These are phyloP conservation scores for Drosophila macrospina DNA, from an alignment of 2,888 invertebrate species.

Conservation along the genomic window DNA sequence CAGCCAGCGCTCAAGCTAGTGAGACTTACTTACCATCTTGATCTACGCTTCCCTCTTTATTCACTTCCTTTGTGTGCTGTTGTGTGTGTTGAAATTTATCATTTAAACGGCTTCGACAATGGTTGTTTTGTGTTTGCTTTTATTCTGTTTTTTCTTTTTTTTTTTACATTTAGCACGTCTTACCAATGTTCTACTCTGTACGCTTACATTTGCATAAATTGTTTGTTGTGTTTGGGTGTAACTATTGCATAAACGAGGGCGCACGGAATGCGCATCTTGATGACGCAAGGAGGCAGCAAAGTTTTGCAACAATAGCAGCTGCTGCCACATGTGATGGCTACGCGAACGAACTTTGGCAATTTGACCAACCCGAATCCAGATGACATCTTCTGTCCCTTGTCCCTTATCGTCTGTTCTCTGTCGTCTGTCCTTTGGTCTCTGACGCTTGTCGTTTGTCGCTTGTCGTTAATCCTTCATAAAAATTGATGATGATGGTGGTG, in stretches of 20 bases:
- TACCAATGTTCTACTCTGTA: slow-evolving; percentile 42
- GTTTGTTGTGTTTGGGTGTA: slow-evolving; percentile 55
- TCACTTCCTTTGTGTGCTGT: slow-evolving; percentile 31
- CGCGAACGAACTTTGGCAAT: slow-evolving; percentile 64
- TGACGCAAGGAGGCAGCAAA: slow-evolving; percentile 49
- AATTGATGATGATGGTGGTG: slow-evolving; percentile 74
- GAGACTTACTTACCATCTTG: slow-evolving; percentile 24
- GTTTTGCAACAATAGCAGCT: slow-evolving; percentile 43
- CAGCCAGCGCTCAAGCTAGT: slow-evolving; percentile 10
- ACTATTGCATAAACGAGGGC: slow-evolving; percentile 60
- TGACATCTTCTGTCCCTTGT: slow-evolving; percentile 35
- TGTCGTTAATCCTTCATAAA: slow-evolving; percentile 78
- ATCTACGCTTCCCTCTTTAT: slow-evolving; percentile 24
- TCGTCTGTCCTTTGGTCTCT: slow-evolving; percentile 6
- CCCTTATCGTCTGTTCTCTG: slow-evolving; percentile 33
- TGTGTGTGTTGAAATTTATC: slow-evolving; percentile 64
- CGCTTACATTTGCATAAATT: slow-evolving; percentile 75
- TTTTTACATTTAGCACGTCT: slow-evolving; percentile 62
- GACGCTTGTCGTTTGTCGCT: slow-evolving; percentile 19
- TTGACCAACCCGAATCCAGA: slow-evolving; percentile 47
- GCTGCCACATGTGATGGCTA: slow-evolving; percentile 63
- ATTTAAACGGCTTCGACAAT: slow-evolving; percentile 69
- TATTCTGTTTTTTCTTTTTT: slow-evolving; percentile 14
- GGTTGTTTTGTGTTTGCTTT: slow-evolving; percentile 23
- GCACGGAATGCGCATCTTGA: slow-evolving; percentile 40